A percentile compares a stretch with the other conserved stretches of the same genome.
Evolutionary conservation across 35 echinoderm and acorn worm genomes (phyloP).

Genomic region (Eucidaris tribuloides): DNA sequence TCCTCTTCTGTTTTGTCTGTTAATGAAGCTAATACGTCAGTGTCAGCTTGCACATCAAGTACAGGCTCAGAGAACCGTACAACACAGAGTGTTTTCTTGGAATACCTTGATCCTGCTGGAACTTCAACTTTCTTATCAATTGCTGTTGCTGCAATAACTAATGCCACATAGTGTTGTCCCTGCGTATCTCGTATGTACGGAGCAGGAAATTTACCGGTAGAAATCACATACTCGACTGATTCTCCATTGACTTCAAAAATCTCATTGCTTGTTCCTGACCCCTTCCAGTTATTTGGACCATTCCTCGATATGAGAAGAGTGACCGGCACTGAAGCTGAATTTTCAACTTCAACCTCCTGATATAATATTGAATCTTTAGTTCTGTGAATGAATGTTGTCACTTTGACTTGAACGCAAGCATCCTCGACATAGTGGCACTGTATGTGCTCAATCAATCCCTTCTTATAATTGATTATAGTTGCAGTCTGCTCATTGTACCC

Average conservation of each 20-base stretch:
- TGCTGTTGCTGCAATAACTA: constrained; percentile 71
- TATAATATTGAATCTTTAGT: constrained; percentile 58
- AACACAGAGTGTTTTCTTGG: constrained; percentile 47
- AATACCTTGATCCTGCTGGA: constrained; percentile 55
- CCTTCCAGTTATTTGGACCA: constrained; percentile 84
- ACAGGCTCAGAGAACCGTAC: constrained; percentile 79
- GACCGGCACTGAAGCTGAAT: constrained; percentile 64
- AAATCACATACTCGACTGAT: constrained; percentile 53
- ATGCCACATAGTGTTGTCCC: constrained; percentile 49
- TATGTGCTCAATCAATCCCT: constrained; percentile 62
- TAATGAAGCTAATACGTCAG: constrained; percentile 45
- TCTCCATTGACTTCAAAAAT: constrained; percentile 71
- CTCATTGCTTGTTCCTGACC: constrained; percentile 64
- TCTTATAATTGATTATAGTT: constrained; percentile 73
- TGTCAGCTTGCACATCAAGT: constrained; percentile 49
- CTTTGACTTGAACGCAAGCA: constrained; percentile 71
- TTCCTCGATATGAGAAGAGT: constrained; percentile 52
- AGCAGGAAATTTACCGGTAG: constrained; percentile 61
- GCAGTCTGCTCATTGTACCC: constrained; percentile 68
- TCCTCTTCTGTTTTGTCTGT: constrained; percentile 75
- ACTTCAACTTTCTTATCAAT: constrained; percentile 57
- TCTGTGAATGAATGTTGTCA: constrained; percentile 70
- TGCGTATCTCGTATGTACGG: constrained; percentile 46
- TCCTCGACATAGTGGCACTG: constrained; percentile 86
- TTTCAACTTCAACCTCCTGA: constrained; percentile 78